phyloP scores from a whole-genome alignment of 2,888 invertebrate species.

The Helleia helle region DNA sequence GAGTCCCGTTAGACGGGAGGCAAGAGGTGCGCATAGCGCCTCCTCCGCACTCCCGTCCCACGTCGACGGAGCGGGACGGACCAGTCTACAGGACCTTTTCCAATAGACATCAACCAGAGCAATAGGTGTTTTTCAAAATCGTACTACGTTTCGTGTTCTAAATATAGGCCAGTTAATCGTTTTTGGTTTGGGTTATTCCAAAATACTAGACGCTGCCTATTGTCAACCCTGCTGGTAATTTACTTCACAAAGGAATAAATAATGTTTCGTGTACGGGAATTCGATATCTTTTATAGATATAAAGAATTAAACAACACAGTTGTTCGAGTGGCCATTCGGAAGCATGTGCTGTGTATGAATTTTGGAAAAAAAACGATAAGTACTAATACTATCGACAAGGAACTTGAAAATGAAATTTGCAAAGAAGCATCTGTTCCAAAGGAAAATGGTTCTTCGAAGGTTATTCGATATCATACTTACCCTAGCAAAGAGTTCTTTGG shows the following conservation, averaged over 20 bases:
- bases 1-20: too few species aligned
- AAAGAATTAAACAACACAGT: slow-evolving; percentile 16
- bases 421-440: slow-evolving; percentile 17
- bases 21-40: too few species aligned
- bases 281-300: slow-evolving; percentile 16
- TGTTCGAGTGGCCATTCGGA: slow-evolving; percentile 14
- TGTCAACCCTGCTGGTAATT: slow-evolving; percentile 14
- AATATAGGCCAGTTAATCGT: slow-evolving; percentile 9
- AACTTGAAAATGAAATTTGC: slow-evolving; percentile 18
- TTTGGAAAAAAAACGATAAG: slow-evolving; percentile 14
- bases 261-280: slow-evolving; percentile 14
- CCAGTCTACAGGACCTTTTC: slow-evolving; percentile 11
- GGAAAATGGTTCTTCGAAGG: slow-evolving; percentile 14
- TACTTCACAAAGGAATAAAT: slow-evolving; percentile 14
- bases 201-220: slow-evolving; percentile 9
- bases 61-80: too few species aligned
- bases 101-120: slow-evolving; percentile 18
- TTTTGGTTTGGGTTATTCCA: slow-evolving; percentile 10
- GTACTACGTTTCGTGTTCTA: too few species aligned
- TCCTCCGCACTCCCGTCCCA: too few species aligned
- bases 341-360: slow-evolving; percentile 15
- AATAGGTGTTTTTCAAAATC: slow-evolving; percentile 22
- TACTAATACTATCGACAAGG: slow-evolving; percentile 13
- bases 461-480: slow-evolving; percentile 7
- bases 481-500: slow-evolving; percentile 17